Evolutionary conservation across 2,797 vertebrate species (phyloP), one percentile per base, ranked within the genome.

Genomic region (Furcifer pardalis): DNA sequence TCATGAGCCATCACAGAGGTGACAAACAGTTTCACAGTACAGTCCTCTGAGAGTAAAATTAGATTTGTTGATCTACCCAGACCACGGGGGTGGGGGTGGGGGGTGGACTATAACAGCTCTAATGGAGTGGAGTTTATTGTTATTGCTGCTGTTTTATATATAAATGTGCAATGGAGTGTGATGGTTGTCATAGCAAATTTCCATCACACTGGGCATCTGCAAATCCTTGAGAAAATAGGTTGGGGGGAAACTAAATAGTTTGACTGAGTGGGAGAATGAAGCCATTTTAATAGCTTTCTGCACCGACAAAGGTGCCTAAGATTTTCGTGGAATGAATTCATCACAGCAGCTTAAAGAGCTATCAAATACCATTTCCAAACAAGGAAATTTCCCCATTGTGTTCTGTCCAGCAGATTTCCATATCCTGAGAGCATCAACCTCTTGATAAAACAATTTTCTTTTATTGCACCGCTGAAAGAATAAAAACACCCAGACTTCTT

Each of bases 111-210:
- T n/a, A 69, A 56, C 56, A 62, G 78, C 60, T 30, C 42, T 89
- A 81, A 79, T 86, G 42, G 15, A 81, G 30, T 81, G 46, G 62
- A 72, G 76, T 77, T 62, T 71, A 63, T 71, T n/a, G 52, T 77
- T 84, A 62, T 59, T 21, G 4, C 73, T 37, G 25, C 65, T 49
- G 17, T 69, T 42, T 46, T n/a, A 69, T 84, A 87, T 83, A 86
- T 79, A 79, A 90, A 91, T 89, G 84, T 44, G 85, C 37, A 89
- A 49, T 89, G 78, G 83, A 17, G 37, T 87, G 79, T 86, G 52
- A 66, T 89, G 86, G 86, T 85, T 91, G 86, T 88, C 86, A 88
- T 85, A 74, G 90, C 84, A 84, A 91, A 80, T 89, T 94, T 88
- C 40, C 35, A 60, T 81, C 76, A 89, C 69, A 69, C 19, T 82